Conservation (phyloP, 64 coral and sea anemone species). For the Anthopleura sola region DNA sequence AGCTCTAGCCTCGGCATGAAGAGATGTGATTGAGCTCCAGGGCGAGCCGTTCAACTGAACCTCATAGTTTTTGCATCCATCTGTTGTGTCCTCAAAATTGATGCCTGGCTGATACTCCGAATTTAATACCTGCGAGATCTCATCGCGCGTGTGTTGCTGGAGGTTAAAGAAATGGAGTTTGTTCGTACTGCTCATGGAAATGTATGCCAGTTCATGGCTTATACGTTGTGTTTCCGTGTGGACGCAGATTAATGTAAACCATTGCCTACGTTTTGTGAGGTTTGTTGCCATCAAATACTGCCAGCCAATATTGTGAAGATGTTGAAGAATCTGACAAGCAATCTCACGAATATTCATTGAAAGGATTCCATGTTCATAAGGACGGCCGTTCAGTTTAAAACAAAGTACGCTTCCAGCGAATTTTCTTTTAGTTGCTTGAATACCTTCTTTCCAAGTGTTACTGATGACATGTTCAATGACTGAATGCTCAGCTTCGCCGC, state of each 20-base stretch:
- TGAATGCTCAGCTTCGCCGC: neutral
- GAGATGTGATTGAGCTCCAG: neutral
- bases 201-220: neutral
- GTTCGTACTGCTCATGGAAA: neutral
- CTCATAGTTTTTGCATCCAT: neutral
- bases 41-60: neutral
- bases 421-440: neutral
- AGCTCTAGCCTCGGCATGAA: neutral
- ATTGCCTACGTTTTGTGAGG: neutral
- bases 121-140: neutral
- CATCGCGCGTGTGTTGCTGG: neutral
- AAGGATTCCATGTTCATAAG: neutral
- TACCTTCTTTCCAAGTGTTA: conserved; percentile 18
- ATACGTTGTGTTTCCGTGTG: neutral
- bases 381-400: conserved; percentile 11
- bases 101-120: neutral
- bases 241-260: neutral
- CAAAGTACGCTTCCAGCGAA: neutral
- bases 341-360: neutral
- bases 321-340: neutral
- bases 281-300: neutral
- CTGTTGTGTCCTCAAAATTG: neutral
- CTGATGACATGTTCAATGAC: neutral
- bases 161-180: conserved; percentile 2
- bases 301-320: neutral